Base-by-base conservation (phyloP, 92 coral and sea anemone genomes). In the Desmophyllum pertusum region DNA sequence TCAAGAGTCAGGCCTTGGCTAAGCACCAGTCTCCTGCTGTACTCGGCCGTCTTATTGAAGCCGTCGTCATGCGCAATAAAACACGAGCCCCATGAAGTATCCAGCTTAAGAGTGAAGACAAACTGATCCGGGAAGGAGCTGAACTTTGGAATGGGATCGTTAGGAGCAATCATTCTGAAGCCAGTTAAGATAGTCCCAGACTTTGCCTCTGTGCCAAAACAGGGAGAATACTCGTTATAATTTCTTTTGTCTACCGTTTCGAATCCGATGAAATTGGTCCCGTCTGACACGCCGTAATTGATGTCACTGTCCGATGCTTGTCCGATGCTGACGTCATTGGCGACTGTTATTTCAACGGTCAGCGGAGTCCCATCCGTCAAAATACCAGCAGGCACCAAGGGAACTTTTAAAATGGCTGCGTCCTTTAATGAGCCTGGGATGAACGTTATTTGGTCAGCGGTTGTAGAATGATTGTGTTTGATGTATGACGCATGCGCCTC, bases 221-320 rank as follows among this genome's bases (percentile, higher is more conserved):
- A 86, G 3, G 89, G 89, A 5, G 39, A 2, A 14, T 1, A 10
- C 17, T 0, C 0, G 19, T 9, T 3, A 15, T 66, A 85, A 36
- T 79, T 79, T 3, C 5, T 0, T 41, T 45, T 46, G 62, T 86
- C 85, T 5, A 2, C 25, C 17, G 66, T 51, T 70, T 69, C 36
- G 13, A 77, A 77, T 19, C 89, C 89, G 40, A 51, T 51, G 53
- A 77, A 85, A 36, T 40, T 78, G 13, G 3, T 40, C 1, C 79
- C 89, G 65, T 85, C 89, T 6, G 89, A 48, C 39, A 78, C 64
- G 25, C 89, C 89, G 78, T 68, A 77, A 2, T 55, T 69, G 41
- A 70, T 51, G 42, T 81, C 85, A 30, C 66, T 67, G 53, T 70
- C 85, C 5, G 2, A 4, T 50, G 64, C 35, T 68, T 46, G 31